Base-by-base conservation (phyloP, 2,113 vertebrate genomes). In the Tricholaema leucomelas region DNA sequence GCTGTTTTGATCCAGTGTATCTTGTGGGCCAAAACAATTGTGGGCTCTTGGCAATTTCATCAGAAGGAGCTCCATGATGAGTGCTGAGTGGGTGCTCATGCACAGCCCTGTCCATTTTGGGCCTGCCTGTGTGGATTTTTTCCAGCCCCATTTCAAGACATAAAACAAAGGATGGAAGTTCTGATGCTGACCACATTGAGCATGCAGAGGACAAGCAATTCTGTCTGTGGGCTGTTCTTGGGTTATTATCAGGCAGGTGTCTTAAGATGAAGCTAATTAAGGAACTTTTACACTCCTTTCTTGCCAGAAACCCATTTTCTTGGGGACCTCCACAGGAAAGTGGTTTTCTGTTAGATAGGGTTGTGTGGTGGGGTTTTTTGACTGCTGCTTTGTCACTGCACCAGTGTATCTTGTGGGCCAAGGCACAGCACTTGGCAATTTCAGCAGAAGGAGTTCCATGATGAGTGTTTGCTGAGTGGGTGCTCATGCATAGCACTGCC, bases 31-130 rank as follows among this genome's bases (percentile, higher is more conserved):
- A 81, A 74, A 48, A 75, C 46, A 35, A n/a, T n/a, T n/a, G n/a
- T n/a, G 13, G 69, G 9, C 0, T 0, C n/a, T 67, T 2, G 0
- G 30, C 40, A 52, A 5, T 30, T 59, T 36, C 69, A 70, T 46
- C 1, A 1, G 55, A 50, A 87, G 55, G 16, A 60, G 58, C 46
- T 52, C 44, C 3, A 2, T 11, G 24, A 21, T 13, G 64, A 65
- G 13, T 13, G 38, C 56, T 40, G 44, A 48, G 79, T 33, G 28
- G 20, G 23, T 85, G 36, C 54, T 94, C 54, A 40, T 10, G 21
- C 38, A 67, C 54, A 73, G 10, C 36, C 63, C 28, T 81, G 28
- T 14, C 64, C 83, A 16, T 58, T 71, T n/a, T 40, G 50, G 75
- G 38, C 31, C 63, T 65, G n/a, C 24, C 40, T 58, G 4, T 0